Evolutionary conservation across 2,113 vertebrate species (phyloP), one percentile per base, ranked within the genome.

Genomic region (Chascanopsetta lugubris): DNA sequence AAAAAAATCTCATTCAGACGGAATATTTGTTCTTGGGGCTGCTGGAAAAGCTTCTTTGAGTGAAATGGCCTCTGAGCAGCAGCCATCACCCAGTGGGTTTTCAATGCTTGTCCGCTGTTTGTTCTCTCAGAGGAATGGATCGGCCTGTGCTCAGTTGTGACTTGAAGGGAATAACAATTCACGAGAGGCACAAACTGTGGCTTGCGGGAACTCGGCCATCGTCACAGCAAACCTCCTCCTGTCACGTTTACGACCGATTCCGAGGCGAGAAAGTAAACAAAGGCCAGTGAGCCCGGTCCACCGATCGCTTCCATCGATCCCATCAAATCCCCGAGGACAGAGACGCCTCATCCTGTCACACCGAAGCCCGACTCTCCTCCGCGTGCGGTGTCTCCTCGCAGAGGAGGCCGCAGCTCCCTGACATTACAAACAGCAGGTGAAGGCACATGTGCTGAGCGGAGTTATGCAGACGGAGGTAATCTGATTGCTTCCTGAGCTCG

Each of bases 391-490:
- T 10, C 18, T 21, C 21, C 24, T 24, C 2, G 36, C 20, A 55
- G 20, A 36, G 1, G 1, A 17, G 13, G 13, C 38, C 12, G 30
- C 22, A 3, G 21, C 27, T 25, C 9, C 24, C 8, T 25, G 26
- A 10, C 27, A 45, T 34, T 10, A 30, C 8, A 42, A 21, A 8
- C 48, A 60, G 47, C 49, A 5, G 29, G 47, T 36, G 42, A 38
- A 25, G 57, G 26, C 15, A n/a, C 38, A n/a, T 42, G 17, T 5
- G 18, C 18, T 42, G 32, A 46, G 21, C 53, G 69, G 54, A 49
- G 54, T 62, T 22, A 5, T 38, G 61, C 27, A 50, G 34, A 47
- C 13, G 30, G 20, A 67, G 21, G 59, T 63, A 61, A 71, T 51
- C 66, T 51, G 10, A 2, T 24, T 58, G 36, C 63, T 56, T 50